phyloP scores from a whole-genome alignment of 1,140 invertebrate genomes.

The Cydia fagiglandana region DNA sequence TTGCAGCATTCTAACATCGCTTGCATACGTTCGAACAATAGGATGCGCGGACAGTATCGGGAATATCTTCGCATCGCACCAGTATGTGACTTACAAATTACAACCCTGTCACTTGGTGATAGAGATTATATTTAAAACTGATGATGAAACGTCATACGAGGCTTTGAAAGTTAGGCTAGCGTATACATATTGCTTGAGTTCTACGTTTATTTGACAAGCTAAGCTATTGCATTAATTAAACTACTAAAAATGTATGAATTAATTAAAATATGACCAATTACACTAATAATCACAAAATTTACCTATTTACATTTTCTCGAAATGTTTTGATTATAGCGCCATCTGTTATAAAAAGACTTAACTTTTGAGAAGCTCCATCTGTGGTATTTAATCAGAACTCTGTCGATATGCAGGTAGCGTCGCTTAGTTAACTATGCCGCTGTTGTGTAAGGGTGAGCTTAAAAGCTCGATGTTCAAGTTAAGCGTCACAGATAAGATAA shows the following conservation, averaged over 20 bases:
- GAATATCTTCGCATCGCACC: not conserved
- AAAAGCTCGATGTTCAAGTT: not conserved
- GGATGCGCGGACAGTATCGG: constrained; percentile 32
- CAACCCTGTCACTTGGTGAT: not conserved
- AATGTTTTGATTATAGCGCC: constrained; percentile 43
- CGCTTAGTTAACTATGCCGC: constrained; percentile 5
- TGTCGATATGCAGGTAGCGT: constrained; percentile 12
- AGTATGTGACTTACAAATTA: constrained; percentile 36
- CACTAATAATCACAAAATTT: not conserved
- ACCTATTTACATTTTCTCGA: not conserved
- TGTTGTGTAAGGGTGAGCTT: not conserved
- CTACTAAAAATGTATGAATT: not conserved
- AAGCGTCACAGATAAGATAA: not conserved
- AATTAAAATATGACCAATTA: not conserved
- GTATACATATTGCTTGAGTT: not conserved
- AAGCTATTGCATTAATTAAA: not conserved
- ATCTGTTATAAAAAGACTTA: constrained; percentile 45
- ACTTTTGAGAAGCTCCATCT: constrained; percentile 46
- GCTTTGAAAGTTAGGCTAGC: not conserved
- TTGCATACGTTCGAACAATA: constrained; percentile 56
- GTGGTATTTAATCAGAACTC: constrained; percentile 39
- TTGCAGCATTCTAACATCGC: constrained; percentile 66
- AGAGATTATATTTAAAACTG: constrained; percentile 33
- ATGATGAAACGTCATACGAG: not conserved
- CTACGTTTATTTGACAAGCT: not conserved